Conservation (phyloP, 1,140 invertebrate genomes). For the Pectinophora gossypiella region DNA sequence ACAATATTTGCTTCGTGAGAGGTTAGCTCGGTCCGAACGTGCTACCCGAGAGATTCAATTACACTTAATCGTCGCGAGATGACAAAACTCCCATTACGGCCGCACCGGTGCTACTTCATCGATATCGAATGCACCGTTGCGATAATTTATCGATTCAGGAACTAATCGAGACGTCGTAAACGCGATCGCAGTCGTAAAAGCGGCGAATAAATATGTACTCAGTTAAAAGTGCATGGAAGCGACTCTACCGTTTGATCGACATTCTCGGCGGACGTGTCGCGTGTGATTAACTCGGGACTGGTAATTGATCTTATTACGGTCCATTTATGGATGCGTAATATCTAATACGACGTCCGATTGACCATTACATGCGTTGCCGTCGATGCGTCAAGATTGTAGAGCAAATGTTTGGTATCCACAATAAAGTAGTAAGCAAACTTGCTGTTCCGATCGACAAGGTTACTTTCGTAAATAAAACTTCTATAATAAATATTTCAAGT, state of each 20-base stretch:
- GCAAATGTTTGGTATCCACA: too few relatives aligned
- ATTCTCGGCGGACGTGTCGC: neutral
- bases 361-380: neutral
- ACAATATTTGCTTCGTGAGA: slow-evolving; percentile 42
- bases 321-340: neutral
- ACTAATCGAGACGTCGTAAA: neutral
- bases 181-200: too few relatives aligned
- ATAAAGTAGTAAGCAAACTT: too few relatives aligned
- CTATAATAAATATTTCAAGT: too few relatives aligned
- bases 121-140: slow-evolving; percentile 8
- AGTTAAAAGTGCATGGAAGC: too few relatives aligned
- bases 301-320: neutral
- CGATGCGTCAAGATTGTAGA: too few relatives aligned
- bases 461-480: too few relatives aligned
- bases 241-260: neutral
- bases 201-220: too few relatives aligned
- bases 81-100: slow-evolving; percentile 33
- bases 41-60: slow-evolving; percentile 46
- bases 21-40: slow-evolving; percentile 37
- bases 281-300: neutral
- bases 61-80: slow-evolving; percentile 36
- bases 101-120: slow-evolving; percentile 16
- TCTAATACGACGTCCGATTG: neutral
- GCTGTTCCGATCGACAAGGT: too few relatives aligned
- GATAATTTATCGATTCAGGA: neutral